Evolutionary conservation across 2,797 vertebrate species (phyloP), one percentile per base, ranked within the genome.

Genomic region (Myioborus miniatus): DNA sequence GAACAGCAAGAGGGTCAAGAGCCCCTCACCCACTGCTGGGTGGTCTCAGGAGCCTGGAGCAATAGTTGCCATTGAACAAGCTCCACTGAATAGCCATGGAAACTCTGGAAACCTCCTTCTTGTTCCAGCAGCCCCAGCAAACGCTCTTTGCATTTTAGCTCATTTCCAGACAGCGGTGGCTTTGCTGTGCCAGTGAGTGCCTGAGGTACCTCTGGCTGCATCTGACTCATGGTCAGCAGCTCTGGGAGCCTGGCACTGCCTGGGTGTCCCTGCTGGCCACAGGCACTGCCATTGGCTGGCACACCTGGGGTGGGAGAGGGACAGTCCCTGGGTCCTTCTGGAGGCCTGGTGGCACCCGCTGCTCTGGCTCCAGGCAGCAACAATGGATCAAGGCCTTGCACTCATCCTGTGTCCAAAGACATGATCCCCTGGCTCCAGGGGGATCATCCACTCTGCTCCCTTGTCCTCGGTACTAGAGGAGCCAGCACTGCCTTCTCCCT

Each of bases 141-240:
- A 59, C 5, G 1, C 18, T 26, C 16, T 34, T 32, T 52, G 39
- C 23, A 53, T 75, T 68, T 53, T n/a, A 71, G 29, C 4, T 23
- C 11, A 67, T 56, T 68, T 71, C 20, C 53, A 32, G 53, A 16
- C 24, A 70, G 39, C 0, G 0, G 20, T 27, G 55, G 15, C 37
- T 59, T 53, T 1, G 4, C 50, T 47, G 34, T 58, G 74, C 10
- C 52, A 12, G 13, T 2, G 43, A 6, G 23, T 29, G 44, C 14
- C 32, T 1, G 0, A 47, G 29, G 4, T 24, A 21, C 15, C 39
- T n/a, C 9, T 26, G 26, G 39, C 39, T 41, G 39, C 39, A 15
- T 15, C 39, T 1, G 32, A 10, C 34, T 5, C 4, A 2, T 2
- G 3, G 10, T 9, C 29, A 1, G 3, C 2, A 32, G 53, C 27